A percentile compares a stretch with the other conserved stretches of the same genome.
Conservation (phyloP, 2,113 vertebrate species). For the Microcebus lehilahytsara region DNA sequence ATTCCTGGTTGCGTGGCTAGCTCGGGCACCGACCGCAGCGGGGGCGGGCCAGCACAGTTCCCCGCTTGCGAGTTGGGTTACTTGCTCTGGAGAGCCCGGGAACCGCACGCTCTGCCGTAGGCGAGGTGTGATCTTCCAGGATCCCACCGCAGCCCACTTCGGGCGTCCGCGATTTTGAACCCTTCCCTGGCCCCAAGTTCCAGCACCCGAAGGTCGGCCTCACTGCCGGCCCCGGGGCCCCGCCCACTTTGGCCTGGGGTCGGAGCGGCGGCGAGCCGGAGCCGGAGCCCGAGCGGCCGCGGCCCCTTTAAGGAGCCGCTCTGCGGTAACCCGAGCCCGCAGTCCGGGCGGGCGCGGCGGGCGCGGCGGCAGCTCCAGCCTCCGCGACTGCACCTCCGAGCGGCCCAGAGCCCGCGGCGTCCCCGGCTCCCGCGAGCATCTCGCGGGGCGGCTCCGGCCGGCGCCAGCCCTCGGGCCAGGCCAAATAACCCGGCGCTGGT, state of each 20-base stretch:
- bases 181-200: not conserved
- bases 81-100: not conserved
- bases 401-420: conserved; percentile 22
- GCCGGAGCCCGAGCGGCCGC: conserved; percentile 48
- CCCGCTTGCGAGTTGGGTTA: not conserved
- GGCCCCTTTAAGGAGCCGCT: conserved; percentile 82
- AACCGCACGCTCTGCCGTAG: not conserved
- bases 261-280: not conserved
- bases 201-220: not conserved
- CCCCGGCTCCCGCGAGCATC: conserved; percentile 53
- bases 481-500: conserved; percentile 45
- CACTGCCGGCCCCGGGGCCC: not conserved
- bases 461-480: conserved; percentile 34
- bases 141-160: not conserved
- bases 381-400: conserved; percentile 40
- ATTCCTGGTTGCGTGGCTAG: not conserved
- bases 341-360: conserved; percentile 68
- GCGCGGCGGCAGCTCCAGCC: conserved; percentile 40
- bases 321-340: conserved; percentile 80
- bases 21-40: not conserved
- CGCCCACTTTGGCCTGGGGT: conserved; percentile 54
- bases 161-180: not conserved
- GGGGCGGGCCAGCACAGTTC: not conserved
- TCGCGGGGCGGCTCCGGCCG: conserved; percentile 45
- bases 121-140: not conserved